A percentile compares a stretch with the other conserved stretches of the same genome.
Conservation (phyloP, 2,113 vertebrate species). For the Ptyas mucosa region DNA sequence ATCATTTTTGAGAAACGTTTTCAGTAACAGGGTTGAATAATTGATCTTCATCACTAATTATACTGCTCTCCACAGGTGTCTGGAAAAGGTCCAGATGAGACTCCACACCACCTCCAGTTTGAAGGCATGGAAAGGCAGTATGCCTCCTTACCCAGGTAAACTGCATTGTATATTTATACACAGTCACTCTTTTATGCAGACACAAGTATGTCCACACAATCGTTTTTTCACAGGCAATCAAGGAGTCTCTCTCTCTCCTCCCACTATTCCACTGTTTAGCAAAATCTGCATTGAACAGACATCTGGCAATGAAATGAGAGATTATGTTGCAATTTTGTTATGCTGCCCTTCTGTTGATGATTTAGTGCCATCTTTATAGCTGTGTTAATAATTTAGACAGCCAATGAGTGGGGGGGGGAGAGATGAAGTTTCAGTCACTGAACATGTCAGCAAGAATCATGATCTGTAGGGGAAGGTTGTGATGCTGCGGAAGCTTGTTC, state of each 20-base stretch:
- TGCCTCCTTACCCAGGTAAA: conserved; percentile 82
- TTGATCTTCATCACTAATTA: conserved; percentile 73
- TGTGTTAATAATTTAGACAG: conserved; percentile 62
- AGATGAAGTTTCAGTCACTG: conserved; percentile 50
- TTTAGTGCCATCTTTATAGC: conserved; percentile 55
- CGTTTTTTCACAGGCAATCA: background rate
- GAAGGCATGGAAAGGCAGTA: conserved; percentile 82
- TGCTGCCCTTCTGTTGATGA: conserved; percentile 48
- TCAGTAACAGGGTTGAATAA: conserved; percentile 67
- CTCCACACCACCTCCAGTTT: conserved; percentile 67
- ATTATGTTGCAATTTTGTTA: conserved; percentile 50
- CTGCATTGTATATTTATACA: background rate
- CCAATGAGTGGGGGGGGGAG: conserved; percentile 28
- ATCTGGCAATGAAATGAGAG: conserved; percentile 31
- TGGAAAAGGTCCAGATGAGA: conserved; percentile 79
- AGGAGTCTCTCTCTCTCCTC: conserved; percentile 16
- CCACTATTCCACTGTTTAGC: conserved; percentile 8
- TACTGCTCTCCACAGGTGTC: conserved; percentile 78
- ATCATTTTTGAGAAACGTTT: conserved; percentile 64
- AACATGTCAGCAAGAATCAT: conserved; percentile 65
- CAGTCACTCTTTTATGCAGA: background rate
- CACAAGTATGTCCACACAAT: background rate
- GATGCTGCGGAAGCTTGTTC: conserved; percentile 53
- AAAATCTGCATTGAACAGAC: conserved; percentile 42
- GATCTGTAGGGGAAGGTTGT: conserved; percentile 45